phyloP scores from a whole-genome alignment of 2,888 invertebrate species.

The Scrobipalpa atriplicella region DNA sequence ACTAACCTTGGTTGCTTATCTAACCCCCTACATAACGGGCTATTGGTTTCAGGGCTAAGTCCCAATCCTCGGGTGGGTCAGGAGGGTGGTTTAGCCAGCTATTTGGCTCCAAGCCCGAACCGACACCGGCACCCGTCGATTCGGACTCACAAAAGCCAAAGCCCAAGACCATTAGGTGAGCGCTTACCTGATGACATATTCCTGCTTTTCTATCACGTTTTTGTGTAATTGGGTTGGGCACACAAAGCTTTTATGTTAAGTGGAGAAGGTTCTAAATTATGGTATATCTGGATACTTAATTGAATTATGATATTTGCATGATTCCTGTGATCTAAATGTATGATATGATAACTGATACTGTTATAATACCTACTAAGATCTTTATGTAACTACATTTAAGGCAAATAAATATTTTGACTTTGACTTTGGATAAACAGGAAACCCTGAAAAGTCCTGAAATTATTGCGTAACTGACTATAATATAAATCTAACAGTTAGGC shows the following conservation, averaged over 20 bases:
- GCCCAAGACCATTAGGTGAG: constrained; percentile 79
- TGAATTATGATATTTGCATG: no score
- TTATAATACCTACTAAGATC: no score
- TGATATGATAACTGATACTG: no score
- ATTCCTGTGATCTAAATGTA: no score
- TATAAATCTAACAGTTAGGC: no score
- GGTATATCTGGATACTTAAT: no score
- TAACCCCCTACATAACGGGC: constrained; percentile 51
- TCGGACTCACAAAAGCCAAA: constrained; percentile 62
- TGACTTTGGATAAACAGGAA: no score
- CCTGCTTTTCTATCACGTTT: not conserved
- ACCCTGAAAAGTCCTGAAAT: no score
- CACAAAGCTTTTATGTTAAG: not conserved
- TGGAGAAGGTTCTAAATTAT: no score
- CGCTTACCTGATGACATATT: constrained; percentile 28
- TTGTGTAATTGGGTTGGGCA: not conserved
- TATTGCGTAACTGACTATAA: no score
- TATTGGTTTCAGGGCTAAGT: constrained; percentile 77
- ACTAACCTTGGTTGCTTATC: constrained; percentile 28
- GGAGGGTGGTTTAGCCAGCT: constrained; percentile 84
- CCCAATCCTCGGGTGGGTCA: constrained; percentile 45
- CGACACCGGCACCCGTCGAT: constrained; percentile 60
- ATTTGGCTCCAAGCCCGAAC: constrained; percentile 68
- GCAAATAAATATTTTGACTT: no score
- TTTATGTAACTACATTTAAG: no score